Percentiles rank a stretch among this genome's conserved stretches.
phyloP scores from a whole-genome alignment of 2,888 invertebrate genomes.

The Eulithis testata region DNA sequence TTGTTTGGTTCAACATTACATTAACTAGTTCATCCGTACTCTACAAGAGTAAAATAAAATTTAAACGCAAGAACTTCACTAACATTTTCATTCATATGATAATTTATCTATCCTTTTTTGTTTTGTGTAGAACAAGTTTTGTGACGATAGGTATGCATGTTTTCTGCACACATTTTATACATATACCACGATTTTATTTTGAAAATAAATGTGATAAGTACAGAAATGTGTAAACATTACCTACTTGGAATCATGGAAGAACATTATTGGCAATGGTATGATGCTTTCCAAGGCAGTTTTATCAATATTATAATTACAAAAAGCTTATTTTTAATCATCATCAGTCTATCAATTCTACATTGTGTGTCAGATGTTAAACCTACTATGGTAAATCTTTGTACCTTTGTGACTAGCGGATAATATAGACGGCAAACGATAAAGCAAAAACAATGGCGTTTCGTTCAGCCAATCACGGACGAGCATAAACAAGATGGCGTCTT shows the following conservation, averaged over 20 bases:
- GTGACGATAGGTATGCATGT: neutral
- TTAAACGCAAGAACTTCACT: neutral
- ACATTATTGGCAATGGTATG: neutral
- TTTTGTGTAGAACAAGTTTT: neutral
- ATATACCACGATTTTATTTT: neutral
- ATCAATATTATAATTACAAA: conserved; percentile 46
- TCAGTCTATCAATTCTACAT: conserved; percentile 46
- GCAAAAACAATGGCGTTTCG: conserved; percentile 3
- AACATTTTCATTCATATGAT: neutral
- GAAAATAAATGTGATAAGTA: no score
- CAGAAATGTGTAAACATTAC: neutral
- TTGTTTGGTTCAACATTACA: neutral
- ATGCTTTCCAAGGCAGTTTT: conserved; percentile 23
- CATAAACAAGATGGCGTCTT: conserved; percentile 2
- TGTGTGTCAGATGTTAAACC: conserved; percentile 38
- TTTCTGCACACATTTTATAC: neutral
- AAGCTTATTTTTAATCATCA: conserved; percentile 41
- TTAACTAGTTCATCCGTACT: conserved; percentile 8
- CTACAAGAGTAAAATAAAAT: conserved; percentile 7
- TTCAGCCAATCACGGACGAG: neutral
- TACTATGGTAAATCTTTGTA: conserved; percentile 14
- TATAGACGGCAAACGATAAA: neutral
- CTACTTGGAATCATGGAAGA: neutral
- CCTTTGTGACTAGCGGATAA: neutral
- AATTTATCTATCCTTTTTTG: neutral